phyloP scores from a whole-genome alignment of 2,888 invertebrate species.

The Tortrix viridana region DNA sequence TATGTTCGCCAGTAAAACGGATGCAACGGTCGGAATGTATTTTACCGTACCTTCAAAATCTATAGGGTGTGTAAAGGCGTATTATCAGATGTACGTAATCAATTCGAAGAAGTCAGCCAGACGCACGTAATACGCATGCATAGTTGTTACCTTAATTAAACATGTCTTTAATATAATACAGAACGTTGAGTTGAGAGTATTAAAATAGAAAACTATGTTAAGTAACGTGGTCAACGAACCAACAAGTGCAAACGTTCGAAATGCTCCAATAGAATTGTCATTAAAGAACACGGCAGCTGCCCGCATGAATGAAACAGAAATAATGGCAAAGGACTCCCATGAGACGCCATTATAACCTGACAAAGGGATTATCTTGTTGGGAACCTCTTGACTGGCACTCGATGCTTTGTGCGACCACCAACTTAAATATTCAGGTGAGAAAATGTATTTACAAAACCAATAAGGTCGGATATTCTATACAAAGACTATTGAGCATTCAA shows the following conservation, averaged over 20 bases:
- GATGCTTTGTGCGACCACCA: constrained; percentile 37
- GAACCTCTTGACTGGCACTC: constrained; percentile 40
- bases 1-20: too few species aligned
- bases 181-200: background rate
- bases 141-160: too few species aligned
- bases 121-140: too few species aligned
- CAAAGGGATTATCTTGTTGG: constrained; percentile 41
- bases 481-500: background rate
- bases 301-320: constrained; percentile 38
- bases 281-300: constrained; percentile 36
- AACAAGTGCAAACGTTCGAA: constrained; percentile 19
- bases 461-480: constrained; percentile 16
- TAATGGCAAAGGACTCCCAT: constrained; percentile 37
- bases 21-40: too few species aligned
- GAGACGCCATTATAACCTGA: constrained; percentile 39
- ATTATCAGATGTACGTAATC: too few species aligned
- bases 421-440: constrained; percentile 35
- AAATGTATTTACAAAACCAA: constrained; percentile 8
- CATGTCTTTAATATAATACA: too few species aligned
- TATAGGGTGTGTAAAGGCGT: too few species aligned
- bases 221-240: background rate
- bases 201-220: background rate
- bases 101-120: too few species aligned
- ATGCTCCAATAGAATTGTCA: constrained; percentile 28
- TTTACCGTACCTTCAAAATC: too few species aligned